Base-by-base conservation (phyloP, 1,140 invertebrate species). In the Tyrophagus putrescentiae region DNA sequence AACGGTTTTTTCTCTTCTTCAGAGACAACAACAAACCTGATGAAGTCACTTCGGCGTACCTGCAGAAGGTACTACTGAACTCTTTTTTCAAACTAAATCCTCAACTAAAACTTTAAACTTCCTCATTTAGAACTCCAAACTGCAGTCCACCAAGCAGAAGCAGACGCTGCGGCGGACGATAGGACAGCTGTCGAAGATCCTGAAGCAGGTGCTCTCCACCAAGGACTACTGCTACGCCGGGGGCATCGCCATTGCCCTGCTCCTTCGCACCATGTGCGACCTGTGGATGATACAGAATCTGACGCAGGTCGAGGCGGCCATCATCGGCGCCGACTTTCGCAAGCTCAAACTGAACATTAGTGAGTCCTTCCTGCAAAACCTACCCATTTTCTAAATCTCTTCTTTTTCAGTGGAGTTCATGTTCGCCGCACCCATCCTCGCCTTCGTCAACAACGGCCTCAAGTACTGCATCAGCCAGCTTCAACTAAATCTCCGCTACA, bases 241-340 rank as follows among this genome's bases (percentile, higher is more conserved):
- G 23, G 61, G 61, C 13, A 58, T 98, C 41, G 91, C 91, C 5
- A 66, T 72, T 7, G 81, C 87, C 27, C 75, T 98, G 7, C 76
- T 95, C 9, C 79, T 84, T 4, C 79, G 93, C 68, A 95, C 93
- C 0, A 77, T 93, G 27, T 95, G 90, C 70, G 94, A 98, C 76
- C 79, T 98, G 48, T 98, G 91, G 90, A 83, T 97, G 76, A 98
- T 98, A 64, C 83, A 87, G 66, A 87, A 87, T 72, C 83, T 84
- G 16, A 98, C 93, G 1, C 77, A 85, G 58, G 84, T 97, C 67
- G 93, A 98, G 79, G 88, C 91, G 73, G 82, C 91, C 0, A 95
- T 97, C 62, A 89, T 98, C 71, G 82, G 79, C 68, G 78, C 76
- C 62, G 76, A 87, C 52, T 71, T 95, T 9, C 67, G 83, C 1